phyloP scores from a whole-genome alignment of 2,888 invertebrate genomes.

The Rotaria magnacalcarata region DNA sequence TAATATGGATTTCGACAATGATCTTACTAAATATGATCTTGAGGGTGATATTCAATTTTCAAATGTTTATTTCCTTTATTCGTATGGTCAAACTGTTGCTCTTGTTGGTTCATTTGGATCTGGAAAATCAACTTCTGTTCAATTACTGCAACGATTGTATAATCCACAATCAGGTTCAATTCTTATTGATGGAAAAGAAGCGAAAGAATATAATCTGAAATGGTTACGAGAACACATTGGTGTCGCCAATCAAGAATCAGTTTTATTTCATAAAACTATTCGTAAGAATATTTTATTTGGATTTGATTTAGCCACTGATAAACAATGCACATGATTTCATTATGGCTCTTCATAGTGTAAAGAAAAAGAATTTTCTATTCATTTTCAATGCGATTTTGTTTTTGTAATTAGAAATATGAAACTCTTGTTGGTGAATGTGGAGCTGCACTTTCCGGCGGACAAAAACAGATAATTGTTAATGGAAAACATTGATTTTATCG shows the following conservation, averaged over 20 bases:
- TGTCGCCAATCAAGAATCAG: slow-evolving; percentile 61
- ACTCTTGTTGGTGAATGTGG: slow-evolving; percentile 20
- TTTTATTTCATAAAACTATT: slow-evolving; percentile 61
- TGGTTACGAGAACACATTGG: slow-evolving; percentile 49
- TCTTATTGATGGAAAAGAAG: not conserved
- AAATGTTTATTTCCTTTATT: slow-evolving; percentile 75
- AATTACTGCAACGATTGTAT: slow-evolving; percentile 33
- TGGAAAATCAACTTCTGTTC: slow-evolving; percentile 47
- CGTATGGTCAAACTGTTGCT: slow-evolving; percentile 62
- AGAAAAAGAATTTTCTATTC: slow-evolving; percentile 50
- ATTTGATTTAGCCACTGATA: slow-evolving; percentile 51
- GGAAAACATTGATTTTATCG: not conserved
- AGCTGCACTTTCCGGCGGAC: slow-evolving; percentile 17
- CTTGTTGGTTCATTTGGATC: slow-evolving; percentile 61
- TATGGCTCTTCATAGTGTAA: slow-evolving; percentile 56
- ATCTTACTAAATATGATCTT: slow-evolving; percentile 47
- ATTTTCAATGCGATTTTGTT: slow-evolving; percentile 52
- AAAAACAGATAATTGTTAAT: slow-evolving; percentile 32
- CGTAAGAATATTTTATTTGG: slow-evolving; percentile 63
- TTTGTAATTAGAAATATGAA: not conserved
- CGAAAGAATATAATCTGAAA: slow-evolving; percentile 28
- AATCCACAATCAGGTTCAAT: slow-evolving; percentile 25
- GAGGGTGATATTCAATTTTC: slow-evolving; percentile 70
- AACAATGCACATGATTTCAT: slow-evolving; percentile 60
- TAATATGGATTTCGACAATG: slow-evolving; percentile 11